Conservation (phyloP, 92 coral and sea anemone species). For the Paramuricea clavata region DNA sequence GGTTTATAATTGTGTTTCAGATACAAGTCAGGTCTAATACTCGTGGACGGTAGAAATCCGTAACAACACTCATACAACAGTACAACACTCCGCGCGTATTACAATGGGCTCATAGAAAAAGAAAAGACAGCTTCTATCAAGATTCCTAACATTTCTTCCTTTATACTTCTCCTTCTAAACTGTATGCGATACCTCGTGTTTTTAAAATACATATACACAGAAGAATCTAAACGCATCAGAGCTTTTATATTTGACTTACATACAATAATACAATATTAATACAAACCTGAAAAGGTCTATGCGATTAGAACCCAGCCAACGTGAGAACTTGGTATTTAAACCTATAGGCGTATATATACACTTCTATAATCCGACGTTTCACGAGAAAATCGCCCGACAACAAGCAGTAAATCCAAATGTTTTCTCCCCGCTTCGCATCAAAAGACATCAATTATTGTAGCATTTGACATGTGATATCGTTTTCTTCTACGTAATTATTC, state of each 20-base stretch:
- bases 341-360: too few species aligned
- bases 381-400: not conserved
- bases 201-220: not conserved
- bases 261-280: not conserved
- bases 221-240: conserved; percentile 1
- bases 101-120: not conserved
- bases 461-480: conserved; percentile 49
- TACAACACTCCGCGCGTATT: too few species aligned
- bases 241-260: not conserved
- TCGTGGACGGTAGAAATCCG: too few species aligned
- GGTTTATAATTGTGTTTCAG: not conserved
- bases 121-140: not conserved
- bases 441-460: conserved; percentile 36
- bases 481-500: not conserved
- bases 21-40: too few species aligned
- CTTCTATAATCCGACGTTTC: not conserved
- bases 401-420: not conserved
- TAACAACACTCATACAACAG: too few species aligned
- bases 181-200: conserved; percentile 9
- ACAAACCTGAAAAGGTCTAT: conserved; percentile 28
- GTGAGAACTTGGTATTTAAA: not conserved
- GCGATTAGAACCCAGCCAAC: not conserved
- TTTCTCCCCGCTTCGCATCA: conserved; percentile 18
- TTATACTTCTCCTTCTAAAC: not conserved
- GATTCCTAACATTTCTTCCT: not conserved